Evolutionary conservation across 2,797 vertebrate genomes (phyloP), one percentile per base, ranked within the genome.

Genomic region (Parauchenoglanis ngamensis): DNA sequence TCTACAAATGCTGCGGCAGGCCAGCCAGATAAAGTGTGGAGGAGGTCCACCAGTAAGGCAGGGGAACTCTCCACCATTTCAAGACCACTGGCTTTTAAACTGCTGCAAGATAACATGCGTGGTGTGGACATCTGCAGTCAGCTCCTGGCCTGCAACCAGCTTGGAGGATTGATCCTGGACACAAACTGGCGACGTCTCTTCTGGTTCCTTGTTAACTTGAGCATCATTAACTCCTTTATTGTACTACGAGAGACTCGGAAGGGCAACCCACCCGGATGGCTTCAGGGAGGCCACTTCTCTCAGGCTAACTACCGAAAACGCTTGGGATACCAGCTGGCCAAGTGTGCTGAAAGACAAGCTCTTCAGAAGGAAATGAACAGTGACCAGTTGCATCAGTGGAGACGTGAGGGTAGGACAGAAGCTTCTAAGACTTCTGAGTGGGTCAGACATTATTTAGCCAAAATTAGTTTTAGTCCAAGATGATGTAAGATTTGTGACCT

Each of bases 41-140:
- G 96, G 86, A 91, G 94, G 78, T 96, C 95, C 54, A 93, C 93
- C 61, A 91, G 87, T 85, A 94, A 91, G 77, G 88, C 85, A 0
- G 95, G 95, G 0, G 91, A 90, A 11, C 91, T 96, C 67, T 92
- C 93, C 49, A 91, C 95, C 40, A 93, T 96, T 1, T 35, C 90
- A 72, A 93, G 96, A 0, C 96, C 96, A 2, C 89, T 93, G 91
- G 92, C 96, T 10, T 96, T 96, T 89, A 90, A 94, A 15, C 94
- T 96, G 10, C 92, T 96, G 80, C 96, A 96, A 87, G 95, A 96
- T 86, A 96, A 96, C 93, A 96, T 96, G 95, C 92, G 96, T 12
- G 96, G 96, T 0, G 96, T 96, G 0, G 96, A 96, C 91, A 96
- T 96, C 88, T 96, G 95, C 89, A 96, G 96, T 85, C 96, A 96